Percentiles rank a stretch among this genome's conserved stretches.
Conservation (phyloP, 2,797 vertebrate genomes). For the Nannoperca australis region DNA sequence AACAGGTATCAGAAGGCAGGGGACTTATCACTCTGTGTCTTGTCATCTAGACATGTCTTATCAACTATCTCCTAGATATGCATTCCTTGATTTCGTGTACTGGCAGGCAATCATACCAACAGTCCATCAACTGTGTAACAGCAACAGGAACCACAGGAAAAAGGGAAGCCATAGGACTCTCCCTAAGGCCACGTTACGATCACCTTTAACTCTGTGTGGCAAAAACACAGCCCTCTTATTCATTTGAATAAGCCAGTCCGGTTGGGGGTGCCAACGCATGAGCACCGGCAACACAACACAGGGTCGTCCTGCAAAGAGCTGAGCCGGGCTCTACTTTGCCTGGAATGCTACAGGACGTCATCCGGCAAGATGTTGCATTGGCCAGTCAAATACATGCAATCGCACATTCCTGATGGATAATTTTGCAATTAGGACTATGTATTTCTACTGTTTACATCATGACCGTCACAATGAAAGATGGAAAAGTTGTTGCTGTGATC, state of each 20-base stretch:
- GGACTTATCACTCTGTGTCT: not conserved
- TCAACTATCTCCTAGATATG: not conserved
- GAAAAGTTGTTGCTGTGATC: not conserved
- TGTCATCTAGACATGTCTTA: not conserved
- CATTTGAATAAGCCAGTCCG: not conserved
- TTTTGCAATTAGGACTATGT: not conserved
- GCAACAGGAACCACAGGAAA: not conserved
- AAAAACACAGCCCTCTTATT: not conserved
- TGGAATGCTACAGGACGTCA: not conserved
- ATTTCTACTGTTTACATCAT: not conserved
- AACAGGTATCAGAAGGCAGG: constrained; percentile 3
- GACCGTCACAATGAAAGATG: not conserved
- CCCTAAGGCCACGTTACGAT: not conserved
- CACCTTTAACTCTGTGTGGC: not conserved
- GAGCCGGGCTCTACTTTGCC: not conserved
- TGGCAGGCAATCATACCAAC: not conserved
- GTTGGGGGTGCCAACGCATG: not conserved
- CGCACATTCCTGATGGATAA: not conserved
- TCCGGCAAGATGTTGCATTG: not conserved
- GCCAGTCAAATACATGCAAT: not conserved
- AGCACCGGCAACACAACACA: not conserved
- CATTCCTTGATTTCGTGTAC: not conserved
- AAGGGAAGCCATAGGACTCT: not conserved
- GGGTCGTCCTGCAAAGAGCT: not conserved
- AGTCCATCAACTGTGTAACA: not conserved